These are phyloP conservation scores for Dugesia japonica DNA, from an alignment of 2,888 invertebrate genomes.

Conservation along the genomic window DNA sequence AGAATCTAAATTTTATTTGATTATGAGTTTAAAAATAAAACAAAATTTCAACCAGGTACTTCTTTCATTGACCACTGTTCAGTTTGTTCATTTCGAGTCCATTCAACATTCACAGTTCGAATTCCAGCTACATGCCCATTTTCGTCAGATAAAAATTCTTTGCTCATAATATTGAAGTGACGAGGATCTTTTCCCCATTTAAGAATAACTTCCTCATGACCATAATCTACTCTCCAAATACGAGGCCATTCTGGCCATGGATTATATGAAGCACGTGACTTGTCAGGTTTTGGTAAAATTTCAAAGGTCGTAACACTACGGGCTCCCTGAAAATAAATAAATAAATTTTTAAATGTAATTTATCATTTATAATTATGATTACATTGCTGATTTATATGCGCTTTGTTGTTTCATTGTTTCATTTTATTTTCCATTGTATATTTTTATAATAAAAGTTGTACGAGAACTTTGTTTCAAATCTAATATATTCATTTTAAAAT, in stretches of 20 bases:
- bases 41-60: conserved; percentile 59
- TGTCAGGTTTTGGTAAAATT: conserved; percentile 78
- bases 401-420: no score
- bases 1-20: conserved; percentile 33
- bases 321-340: conserved; percentile 64
- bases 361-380: no score
- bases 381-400: no score
- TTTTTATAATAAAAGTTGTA: no score
- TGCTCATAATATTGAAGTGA: conserved; percentile 21
- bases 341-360: no score
- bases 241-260: conserved; percentile 98
- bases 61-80: conserved; percentile 88
- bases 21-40: neutral
- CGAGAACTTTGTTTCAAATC: no score
- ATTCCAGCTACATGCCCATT: conserved; percentile 76
- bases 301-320: conserved; percentile 82
- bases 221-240: conserved; percentile 88
- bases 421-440: no score
- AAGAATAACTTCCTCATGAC: conserved; percentile 85
- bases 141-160: conserved; percentile 77
- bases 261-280: conserved; percentile 65
- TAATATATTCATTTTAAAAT: no score
- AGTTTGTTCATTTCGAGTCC: conserved; percentile 64
- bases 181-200: conserved; percentile 66
- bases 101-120: conserved; percentile 71